Percentiles rank a stretch among this genome's conserved stretches.
phyloP scores from a whole-genome alignment of 2,888 invertebrate genomes.

The Lasioglossum pauxillum region DNA sequence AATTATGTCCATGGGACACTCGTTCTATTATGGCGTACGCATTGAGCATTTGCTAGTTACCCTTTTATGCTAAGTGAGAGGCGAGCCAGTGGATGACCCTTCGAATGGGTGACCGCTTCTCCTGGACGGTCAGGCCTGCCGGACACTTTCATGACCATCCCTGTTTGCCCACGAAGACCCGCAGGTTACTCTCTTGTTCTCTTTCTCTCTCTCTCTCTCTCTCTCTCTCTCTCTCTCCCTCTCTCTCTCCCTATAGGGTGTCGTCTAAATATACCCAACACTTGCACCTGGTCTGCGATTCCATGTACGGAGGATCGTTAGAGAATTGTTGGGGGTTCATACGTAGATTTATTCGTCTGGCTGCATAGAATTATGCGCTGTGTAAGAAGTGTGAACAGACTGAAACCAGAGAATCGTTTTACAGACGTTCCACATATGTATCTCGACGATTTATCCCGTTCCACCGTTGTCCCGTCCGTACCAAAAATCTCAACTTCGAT shows the following conservation, averaged over 20 bases:
- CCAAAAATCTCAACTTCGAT: background rate
- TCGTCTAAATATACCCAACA: slow-evolving; percentile 43
- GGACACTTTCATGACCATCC: slow-evolving; percentile 80
- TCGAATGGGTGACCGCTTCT: slow-evolving; percentile 74
- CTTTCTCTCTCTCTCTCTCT: background rate
- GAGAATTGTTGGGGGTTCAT: background rate
- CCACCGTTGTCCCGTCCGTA: background rate
- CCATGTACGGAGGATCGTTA: background rate
- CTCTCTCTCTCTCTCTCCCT: background rate
- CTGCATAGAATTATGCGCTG: background rate
- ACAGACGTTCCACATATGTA: too few species aligned
- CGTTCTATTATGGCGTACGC: slow-evolving; percentile 75
- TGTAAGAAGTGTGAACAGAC: background rate
- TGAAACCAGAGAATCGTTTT: too few species aligned
- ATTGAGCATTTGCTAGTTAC: slow-evolving; percentile 79
- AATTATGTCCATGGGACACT: slow-evolving; percentile 84
- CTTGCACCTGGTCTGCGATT: slow-evolving; percentile 30
- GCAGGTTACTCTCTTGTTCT: slow-evolving; percentile 48
- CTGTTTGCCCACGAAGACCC: slow-evolving; percentile 52
- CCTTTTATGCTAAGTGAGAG: slow-evolving; percentile 83
- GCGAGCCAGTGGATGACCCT: slow-evolving; percentile 79
- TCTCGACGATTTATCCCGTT: too few species aligned
- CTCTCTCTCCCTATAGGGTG: slow-evolving; percentile 42
- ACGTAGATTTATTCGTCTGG: background rate
- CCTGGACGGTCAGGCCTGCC: slow-evolving; percentile 71